Base-by-base conservation (phyloP, 1,140 invertebrate genomes). In the Theocolax elegans region DNA sequence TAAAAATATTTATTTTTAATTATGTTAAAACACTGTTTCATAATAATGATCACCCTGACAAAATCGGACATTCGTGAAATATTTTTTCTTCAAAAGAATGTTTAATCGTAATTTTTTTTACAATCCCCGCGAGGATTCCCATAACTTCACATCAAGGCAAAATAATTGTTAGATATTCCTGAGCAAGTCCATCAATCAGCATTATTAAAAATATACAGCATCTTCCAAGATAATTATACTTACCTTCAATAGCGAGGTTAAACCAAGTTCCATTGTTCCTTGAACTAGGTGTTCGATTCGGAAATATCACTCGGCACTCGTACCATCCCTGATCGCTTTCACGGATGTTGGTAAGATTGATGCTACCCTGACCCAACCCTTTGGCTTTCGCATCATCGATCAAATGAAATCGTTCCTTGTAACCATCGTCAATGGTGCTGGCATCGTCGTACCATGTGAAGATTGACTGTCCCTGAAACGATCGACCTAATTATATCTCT, bases 261-360 rank as follows among this genome's bases (percentile, higher is more conserved):
- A 94, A 94, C 91, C 93, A 95, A 10, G 95, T 96, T 15, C 95
- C 94, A 85, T 97, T 97, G 77, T 94, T 92, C 40, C 92, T 87
- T 3, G 90, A 90, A 74, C 88, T 91, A 4, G 94, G 95, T 35
- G 92, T 91, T 69, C 95, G 89, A 81, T 96, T 96, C 29, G 96
- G 93, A 81, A 96, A 96, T 73, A 92, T 90, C 13, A 97, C 91
- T 77, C 90, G 90, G 83, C 96, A 98, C 83, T 96, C 93, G 84
- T 96, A 98, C 91, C 94, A 95, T 59, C 95, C 96, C 74, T 92
- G 91, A 84, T 97, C 95, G 40, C 91, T 90, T 80, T 96, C 94
- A 67, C 92, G 88, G 73, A 97, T 94, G 53, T 92, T 90, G n/a
- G 94, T 95, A 58, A 97, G 86, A 84, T 97, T 97, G 76, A 96